Conservation (phyloP, 2,797 vertebrate species). For the Bradypodion pumilum region DNA sequence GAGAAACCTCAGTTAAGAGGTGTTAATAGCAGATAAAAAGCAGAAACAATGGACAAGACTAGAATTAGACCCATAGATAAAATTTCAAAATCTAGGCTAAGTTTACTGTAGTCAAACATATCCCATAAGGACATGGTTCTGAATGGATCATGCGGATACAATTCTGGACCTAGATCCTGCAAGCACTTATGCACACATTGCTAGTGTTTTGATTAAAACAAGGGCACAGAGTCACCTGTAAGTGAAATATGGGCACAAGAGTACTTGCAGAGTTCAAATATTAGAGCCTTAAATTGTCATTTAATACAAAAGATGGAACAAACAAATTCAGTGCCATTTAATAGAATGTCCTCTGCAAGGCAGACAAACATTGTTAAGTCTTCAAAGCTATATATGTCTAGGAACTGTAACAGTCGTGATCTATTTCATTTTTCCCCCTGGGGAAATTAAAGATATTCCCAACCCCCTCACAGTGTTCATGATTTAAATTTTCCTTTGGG, state of each 20-base stretch:
- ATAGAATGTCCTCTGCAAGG: conserved; percentile 24
- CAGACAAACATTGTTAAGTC: conserved; percentile 32
- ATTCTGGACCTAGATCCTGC: conserved; percentile 26
- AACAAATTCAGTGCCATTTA: conserved; percentile 15
- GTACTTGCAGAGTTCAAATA: conserved; percentile 29
- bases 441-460: conserved; percentile 37
- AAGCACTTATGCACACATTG: conserved; percentile 35
- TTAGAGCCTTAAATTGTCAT: conserved; percentile 17
- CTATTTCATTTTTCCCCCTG: conserved; percentile 19
- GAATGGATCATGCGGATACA: conserved; percentile 26
- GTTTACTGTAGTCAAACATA: conserved; percentile 8
- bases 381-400: conserved; percentile 17
- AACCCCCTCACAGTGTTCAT: conserved; percentile 38
- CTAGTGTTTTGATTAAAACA: conserved; percentile 21
- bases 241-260: conserved; percentile 21
- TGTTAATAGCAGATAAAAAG: conserved; percentile 29
- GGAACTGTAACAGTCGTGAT: conserved; percentile 32
- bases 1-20: conserved; percentile 30
- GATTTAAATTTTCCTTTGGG: neutral
- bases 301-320: conserved; percentile 31
- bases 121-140: conserved; percentile 1
- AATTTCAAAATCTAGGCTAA: conserved; percentile 28
- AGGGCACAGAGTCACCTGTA: neutral
- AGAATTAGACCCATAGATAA: neutral
- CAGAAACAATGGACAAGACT: conserved; percentile 14